phyloP scores from a whole-genome alignment of 2,797 vertebrate species.

The Tragopan temminckii region DNA sequence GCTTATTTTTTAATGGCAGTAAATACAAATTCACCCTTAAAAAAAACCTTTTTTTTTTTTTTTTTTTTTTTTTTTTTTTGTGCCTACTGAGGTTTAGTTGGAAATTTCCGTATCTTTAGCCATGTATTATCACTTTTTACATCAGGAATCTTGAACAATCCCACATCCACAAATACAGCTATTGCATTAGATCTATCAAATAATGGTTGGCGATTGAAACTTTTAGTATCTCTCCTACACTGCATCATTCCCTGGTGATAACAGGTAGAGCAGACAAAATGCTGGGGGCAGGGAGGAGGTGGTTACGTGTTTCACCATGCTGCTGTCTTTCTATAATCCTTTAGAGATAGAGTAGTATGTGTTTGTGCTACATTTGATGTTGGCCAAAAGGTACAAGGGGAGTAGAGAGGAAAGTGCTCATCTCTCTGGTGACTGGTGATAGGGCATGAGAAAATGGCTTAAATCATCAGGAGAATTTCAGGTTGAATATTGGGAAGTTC shows the following conservation, averaged over 20 bases:
- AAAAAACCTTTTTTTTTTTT: not conserved
- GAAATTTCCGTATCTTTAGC: not conserved
- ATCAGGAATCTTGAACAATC: not conserved
- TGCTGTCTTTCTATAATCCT: rapidly evolving
- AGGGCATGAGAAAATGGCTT: not conserved
- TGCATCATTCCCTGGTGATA: not conserved
- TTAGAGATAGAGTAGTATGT: not conserved
- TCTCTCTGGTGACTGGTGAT: not conserved
- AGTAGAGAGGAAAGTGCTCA: not conserved
- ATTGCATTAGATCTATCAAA: not conserved
- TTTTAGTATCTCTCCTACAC: not conserved
- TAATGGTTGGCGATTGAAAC: no score
- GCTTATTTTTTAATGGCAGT: not conserved
- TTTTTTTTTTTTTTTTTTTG: no score
- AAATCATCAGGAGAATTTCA: not conserved
- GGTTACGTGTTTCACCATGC: not conserved
- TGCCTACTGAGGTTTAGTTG: not conserved
- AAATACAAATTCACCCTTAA: not conserved
- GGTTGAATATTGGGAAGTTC: not conserved
- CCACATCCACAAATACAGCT: not conserved
- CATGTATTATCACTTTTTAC: no score
- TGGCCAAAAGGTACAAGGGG: not conserved
- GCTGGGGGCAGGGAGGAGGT: not conserved
- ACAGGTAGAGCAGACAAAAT: not conserved
- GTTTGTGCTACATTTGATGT: not conserved